These are phyloP conservation scores for Ploceus nigricollis DNA, from an alignment of 2,113 vertebrate genomes.

Conservation along the genomic window DNA sequence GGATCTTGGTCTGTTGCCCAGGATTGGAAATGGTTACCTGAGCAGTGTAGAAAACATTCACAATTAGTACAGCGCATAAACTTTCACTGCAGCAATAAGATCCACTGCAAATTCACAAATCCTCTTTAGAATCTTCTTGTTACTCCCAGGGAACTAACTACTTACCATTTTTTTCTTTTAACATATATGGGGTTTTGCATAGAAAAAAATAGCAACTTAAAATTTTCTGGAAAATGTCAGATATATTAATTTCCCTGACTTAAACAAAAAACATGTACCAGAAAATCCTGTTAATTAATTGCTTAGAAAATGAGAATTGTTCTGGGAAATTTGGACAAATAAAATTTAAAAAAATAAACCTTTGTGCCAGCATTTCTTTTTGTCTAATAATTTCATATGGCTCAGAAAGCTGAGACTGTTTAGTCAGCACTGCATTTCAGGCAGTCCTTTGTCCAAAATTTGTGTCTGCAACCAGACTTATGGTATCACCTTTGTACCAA, in stretches of 20 bases:
- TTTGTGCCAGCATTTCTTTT: background rate
- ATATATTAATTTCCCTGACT: background rate
- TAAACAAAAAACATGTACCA: background rate
- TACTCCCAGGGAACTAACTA: background rate
- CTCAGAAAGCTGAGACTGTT: background rate
- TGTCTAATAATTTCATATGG: background rate
- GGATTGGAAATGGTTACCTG: background rate
- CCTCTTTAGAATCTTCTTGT: background rate
- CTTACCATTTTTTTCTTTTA: background rate
- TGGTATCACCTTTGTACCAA: background rate
- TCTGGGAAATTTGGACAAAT: background rate
- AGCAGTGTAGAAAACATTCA: background rate
- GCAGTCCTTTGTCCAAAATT: background rate
- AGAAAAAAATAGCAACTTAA: background rate
- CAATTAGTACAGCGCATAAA: constrained; percentile 8
- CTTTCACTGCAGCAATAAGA: background rate
- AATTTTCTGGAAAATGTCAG: background rate
- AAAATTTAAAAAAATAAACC: background rate
- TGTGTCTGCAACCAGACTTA: accelerated
- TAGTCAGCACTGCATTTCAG: background rate
- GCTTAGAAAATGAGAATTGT: background rate
- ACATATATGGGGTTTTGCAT: background rate
- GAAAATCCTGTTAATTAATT: background rate
- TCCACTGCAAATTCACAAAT: background rate
- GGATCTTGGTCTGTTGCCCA: constrained; percentile 15